Percentiles rank a stretch among this genome's conserved stretches.
phyloP scores from a whole-genome alignment of 2,888 invertebrate species.

The Frankliniella intonsa region DNA sequence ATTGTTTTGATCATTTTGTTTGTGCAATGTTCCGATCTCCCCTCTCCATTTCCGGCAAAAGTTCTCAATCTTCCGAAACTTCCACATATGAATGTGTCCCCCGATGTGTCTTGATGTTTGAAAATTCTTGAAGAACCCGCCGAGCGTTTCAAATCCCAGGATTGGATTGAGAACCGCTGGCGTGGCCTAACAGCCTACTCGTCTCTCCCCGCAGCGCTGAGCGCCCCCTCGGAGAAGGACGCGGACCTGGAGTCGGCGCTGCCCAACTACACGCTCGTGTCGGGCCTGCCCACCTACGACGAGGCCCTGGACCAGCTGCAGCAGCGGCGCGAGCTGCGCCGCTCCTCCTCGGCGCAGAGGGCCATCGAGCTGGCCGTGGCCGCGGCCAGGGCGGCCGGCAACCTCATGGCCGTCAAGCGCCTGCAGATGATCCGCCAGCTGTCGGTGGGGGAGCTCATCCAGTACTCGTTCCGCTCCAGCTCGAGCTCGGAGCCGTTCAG shows the following conservation, averaged over 20 bases:
- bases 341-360: conserved; percentile 12
- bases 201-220: not conserved
- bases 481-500: not conserved
- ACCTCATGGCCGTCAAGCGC: not conserved
- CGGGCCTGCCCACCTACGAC: conserved; percentile 60
- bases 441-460: not conserved
- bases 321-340: conserved; percentile 41
- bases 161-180: too few relatives aligned
- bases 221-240: not conserved
- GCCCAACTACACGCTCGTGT: conserved; percentile 60
- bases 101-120: too few relatives aligned
- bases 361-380: conserved; percentile 19
- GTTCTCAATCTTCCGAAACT: too few relatives aligned
- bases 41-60: too few relatives aligned
- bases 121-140: too few relatives aligned
- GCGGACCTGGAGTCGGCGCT: conserved; percentile 42
- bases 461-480: conserved; percentile 7
- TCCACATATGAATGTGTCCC: too few relatives aligned
- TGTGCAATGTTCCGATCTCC: too few relatives aligned
- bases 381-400: not conserved
- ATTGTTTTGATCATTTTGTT: too few relatives aligned
- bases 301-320: conserved; percentile 58
- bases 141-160: too few relatives aligned
- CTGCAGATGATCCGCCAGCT: not conserved
- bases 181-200: not conserved